These are phyloP conservation scores for Magallana gigas DNA, from an alignment of 1,140 invertebrate species.

Conservation along the genomic window DNA sequence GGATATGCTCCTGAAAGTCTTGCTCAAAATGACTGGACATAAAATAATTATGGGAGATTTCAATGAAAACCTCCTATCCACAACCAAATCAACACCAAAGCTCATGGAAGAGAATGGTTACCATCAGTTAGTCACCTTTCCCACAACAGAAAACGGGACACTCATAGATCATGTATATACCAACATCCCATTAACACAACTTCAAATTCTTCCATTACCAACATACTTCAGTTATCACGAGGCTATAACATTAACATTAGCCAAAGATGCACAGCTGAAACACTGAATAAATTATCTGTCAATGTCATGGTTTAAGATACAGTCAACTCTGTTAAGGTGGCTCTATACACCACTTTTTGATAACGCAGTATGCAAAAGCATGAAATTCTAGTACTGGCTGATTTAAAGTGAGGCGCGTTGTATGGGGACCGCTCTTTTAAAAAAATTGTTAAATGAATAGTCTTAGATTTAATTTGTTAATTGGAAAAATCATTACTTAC, in stretches of 20 bases:
- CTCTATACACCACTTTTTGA: no score
- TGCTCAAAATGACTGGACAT: neutral
- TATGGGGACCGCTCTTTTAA: no score
- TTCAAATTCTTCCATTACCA: neutral
- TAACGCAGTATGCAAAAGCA: no score
- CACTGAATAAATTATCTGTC: no score
- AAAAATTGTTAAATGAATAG: no score
- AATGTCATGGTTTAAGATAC: no score
- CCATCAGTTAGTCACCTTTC: neutral
- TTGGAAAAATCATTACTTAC: no score
- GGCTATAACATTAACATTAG: neutral
- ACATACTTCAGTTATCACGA: conserved; percentile 44
- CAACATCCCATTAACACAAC: neutral
- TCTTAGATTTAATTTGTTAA: no score
- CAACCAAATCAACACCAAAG: neutral
- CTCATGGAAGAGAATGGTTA: conserved; percentile 24
- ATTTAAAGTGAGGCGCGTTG: no score
- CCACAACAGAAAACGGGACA: conserved; percentile 42
- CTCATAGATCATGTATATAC: conserved; percentile 40
- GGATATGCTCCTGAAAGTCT: neutral
- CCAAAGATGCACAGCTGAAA: no score
- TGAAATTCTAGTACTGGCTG: no score
- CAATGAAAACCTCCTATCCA: conserved; percentile 7
- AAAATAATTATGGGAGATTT: conserved; percentile 22
- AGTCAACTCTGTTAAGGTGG: no score